Percentiles rank a stretch among this genome's conserved stretches.
Conservation (phyloP, 1,140 invertebrate genomes). For the Sinella curviseta region DNA sequence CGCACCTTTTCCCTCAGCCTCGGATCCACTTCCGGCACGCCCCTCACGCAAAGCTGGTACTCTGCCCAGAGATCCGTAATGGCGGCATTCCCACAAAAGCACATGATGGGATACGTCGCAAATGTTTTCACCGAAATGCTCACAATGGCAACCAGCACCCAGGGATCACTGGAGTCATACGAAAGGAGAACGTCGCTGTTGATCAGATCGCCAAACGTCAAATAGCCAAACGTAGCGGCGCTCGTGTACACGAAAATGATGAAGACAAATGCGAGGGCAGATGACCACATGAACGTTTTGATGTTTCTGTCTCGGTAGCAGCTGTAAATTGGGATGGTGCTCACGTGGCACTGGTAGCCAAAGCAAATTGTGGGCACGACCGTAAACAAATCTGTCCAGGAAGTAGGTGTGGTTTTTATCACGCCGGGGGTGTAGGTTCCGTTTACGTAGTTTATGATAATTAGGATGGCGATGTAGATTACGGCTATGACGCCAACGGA, state of each 20-base stretch:
- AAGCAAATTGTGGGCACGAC: constrained; percentile 73
- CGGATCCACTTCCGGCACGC: constrained; percentile 27
- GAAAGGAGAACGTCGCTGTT: constrained; percentile 66
- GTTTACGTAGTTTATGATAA: constrained; percentile 63
- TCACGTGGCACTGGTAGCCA: constrained; percentile 74
- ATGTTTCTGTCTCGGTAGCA: constrained; percentile 64
- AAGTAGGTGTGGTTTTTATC: constrained; percentile 59
- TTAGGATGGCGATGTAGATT: constrained; percentile 65
- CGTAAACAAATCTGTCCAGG: constrained; percentile 63
- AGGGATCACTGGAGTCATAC: constrained; percentile 59
- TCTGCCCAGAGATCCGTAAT: constrained; percentile 49
- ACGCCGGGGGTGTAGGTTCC: constrained; percentile 52
- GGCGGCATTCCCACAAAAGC: constrained; percentile 64
- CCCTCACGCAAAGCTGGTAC: neutral
- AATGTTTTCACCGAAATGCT: constrained; percentile 69
- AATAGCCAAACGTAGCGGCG: constrained; percentile 67
- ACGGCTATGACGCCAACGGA: constrained; percentile 67
- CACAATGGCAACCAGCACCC: constrained; percentile 63
- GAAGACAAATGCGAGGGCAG: constrained; percentile 63
- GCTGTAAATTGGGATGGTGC: constrained; percentile 70
- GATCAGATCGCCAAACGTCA: constrained; percentile 67
- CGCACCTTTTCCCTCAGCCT: constrained; percentile 54
- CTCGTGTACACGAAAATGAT: constrained; percentile 62
- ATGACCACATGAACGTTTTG: constrained; percentile 61
- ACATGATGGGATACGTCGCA: constrained; percentile 70